phyloP scores from a whole-genome alignment of 1,140 invertebrate genomes.

The Saxidomus purpurata region DNA sequence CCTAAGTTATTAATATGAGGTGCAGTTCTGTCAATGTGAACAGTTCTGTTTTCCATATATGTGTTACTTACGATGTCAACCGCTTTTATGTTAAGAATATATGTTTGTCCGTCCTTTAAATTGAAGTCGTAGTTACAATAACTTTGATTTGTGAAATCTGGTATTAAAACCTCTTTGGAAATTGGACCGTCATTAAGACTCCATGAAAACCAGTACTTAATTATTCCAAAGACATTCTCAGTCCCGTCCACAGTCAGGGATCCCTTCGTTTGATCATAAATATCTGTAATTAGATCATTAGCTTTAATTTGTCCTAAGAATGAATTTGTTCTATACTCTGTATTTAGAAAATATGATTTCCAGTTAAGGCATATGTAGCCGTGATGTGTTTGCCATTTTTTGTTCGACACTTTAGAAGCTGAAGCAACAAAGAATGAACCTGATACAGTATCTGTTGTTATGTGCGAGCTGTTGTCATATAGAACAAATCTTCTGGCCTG shows the following conservation, averaged over 20 bases:
- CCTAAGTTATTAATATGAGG: constrained; percentile 67
- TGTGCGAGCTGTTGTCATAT: background rate
- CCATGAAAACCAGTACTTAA: constrained; percentile 4
- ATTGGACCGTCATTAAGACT: background rate
- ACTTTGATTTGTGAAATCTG: constrained; percentile 32
- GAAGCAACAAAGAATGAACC: background rate
- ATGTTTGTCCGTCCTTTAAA: constrained; percentile 71
- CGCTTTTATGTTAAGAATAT: constrained; percentile 59
- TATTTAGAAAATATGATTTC: constrained; percentile 26
- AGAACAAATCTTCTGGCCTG: constrained; percentile 28
- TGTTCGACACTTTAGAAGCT: constrained; percentile 9
- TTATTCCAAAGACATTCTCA: constrained; percentile 71
- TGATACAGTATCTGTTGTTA: background rate
- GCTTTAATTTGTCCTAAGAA: constrained; percentile 45
- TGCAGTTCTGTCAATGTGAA: constrained; percentile 67
- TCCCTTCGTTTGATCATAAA: constrained; percentile 73
- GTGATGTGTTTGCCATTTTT: constrained; percentile 49
- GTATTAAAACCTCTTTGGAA: background rate
- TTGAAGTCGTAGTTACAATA: constrained; percentile 28
- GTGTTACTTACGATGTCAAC: constrained; percentile 67
- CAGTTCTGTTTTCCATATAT: constrained; percentile 52
- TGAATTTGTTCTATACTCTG: constrained; percentile 25
- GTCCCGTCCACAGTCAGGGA: constrained; percentile 69
- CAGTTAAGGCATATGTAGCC: constrained; percentile 8
- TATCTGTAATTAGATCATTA: constrained; percentile 22